phyloP scores from a whole-genome alignment of 2,113 vertebrate genomes.

The Micromys minutus region DNA sequence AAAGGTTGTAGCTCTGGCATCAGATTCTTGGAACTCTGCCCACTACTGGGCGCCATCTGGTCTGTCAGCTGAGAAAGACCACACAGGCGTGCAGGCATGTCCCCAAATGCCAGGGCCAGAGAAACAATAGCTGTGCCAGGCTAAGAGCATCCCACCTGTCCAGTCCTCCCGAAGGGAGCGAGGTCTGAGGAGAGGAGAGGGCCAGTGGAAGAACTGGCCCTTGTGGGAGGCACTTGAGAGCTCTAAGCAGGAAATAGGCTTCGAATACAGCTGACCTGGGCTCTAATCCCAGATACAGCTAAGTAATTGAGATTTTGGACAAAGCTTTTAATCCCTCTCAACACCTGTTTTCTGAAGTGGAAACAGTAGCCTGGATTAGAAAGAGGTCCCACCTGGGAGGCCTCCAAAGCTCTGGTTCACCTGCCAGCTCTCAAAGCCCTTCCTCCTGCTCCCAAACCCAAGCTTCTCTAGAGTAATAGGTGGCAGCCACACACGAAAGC shows the following conservation, averaged over 20 bases:
- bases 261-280: not conserved
- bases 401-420: not conserved
- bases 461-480: not conserved
- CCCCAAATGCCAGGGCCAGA: not conserved
- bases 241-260: not conserved
- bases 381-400: not conserved
- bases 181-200: too few relatives aligned
- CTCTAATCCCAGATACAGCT: not conserved
- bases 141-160: not conserved
- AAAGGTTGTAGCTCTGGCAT: conserved; percentile 54
- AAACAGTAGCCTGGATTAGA: not conserved
- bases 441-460: not conserved
- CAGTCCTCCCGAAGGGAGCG: not conserved
- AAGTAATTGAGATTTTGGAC: not conserved
- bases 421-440: not conserved
- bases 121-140: not conserved
- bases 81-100: not conserved
- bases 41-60: conserved; percentile 71
- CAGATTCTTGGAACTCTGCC: conserved; percentile 67
- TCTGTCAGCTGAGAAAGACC: conserved; percentile 53
- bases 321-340: not conserved
- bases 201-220: not conserved
- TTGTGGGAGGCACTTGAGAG: not conserved
- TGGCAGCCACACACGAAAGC: fast-evolving
- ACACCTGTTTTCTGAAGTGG: not conserved